phyloP scores from a whole-genome alignment of 2,797 vertebrate genomes.

The Gymnoscopelus microlampas region DNA sequence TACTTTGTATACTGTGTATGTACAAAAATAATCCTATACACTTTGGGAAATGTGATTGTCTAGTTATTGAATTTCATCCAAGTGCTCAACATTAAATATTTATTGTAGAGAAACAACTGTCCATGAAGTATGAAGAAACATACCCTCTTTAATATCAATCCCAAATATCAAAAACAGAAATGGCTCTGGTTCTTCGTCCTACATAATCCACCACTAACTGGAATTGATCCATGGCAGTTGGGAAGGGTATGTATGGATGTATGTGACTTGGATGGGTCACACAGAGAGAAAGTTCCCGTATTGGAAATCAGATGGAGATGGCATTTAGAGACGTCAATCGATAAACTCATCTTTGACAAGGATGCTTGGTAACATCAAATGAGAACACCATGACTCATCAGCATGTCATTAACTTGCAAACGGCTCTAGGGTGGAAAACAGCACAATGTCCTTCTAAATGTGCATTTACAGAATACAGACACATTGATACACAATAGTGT shows the following conservation, averaged over 20 bases:
- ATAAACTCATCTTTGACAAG: conserved; percentile 10
- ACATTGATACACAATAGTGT: neutral
- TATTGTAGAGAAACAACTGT: no score
- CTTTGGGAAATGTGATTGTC: no score
- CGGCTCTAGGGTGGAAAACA: neutral
- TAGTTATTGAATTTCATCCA: no score
- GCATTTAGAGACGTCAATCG: conserved; percentile 26
- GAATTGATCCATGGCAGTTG: no score
- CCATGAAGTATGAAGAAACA: neutral
- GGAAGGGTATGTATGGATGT: no score
- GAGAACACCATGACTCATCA: conserved; percentile 11
- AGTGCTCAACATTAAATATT: no score
- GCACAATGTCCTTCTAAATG: neutral
- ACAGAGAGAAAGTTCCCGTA: neutral
- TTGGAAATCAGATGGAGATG: conserved; percentile 16
- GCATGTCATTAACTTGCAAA: conserved; percentile 10
- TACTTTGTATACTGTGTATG: no score
- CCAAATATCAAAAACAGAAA: neutral
- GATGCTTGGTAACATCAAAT: conserved; percentile 2
- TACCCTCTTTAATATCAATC: neutral
- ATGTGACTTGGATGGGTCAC: neutral
- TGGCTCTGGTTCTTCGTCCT: conserved; percentile 16
- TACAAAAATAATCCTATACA: no score
- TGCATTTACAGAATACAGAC: conserved; percentile 7
- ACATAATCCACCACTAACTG: no score